These are phyloP conservation scores for Pocillopora grandis DNA, from an alignment of 92 coral and sea anemone genomes.

Conservation along the genomic window DNA sequence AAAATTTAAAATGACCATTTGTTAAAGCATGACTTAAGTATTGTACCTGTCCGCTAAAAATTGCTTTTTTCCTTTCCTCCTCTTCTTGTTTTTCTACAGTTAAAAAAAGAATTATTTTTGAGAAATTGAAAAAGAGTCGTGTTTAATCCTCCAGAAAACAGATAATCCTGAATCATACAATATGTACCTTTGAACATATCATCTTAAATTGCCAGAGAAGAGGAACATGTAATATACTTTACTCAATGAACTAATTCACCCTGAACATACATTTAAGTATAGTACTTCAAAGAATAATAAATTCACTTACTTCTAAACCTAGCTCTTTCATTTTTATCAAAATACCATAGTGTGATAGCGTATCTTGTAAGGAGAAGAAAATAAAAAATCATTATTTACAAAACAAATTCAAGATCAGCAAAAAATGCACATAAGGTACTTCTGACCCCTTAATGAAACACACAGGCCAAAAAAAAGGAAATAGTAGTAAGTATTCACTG, in stretches of 20 bases:
- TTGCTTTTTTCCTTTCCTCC: not conserved
- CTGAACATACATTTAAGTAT: not conserved
- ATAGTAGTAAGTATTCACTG: no score
- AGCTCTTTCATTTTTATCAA: constrained; percentile 85
- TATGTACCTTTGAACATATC: no score
- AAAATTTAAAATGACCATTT: no score
- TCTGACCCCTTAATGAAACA: no score
- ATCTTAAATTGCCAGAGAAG: no score
- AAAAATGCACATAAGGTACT: no score
- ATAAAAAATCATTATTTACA: not conserved
- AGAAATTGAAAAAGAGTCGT: not conserved
- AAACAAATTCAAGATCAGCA: no score
- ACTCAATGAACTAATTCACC: not conserved
- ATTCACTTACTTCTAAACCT: constrained; percentile 41
- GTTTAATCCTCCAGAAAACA: no score
- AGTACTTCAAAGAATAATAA: not conserved
- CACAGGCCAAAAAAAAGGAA: no score
- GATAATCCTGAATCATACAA: no score
- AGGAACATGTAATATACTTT: no score
- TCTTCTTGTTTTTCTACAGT: constrained; percentile 26
- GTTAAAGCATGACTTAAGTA: no score
- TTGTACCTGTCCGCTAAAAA: not conserved
- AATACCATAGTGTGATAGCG: constrained; percentile 98
- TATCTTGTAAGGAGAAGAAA: constrained; percentile 51
- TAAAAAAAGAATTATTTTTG: not conserved